phyloP scores from a whole-genome alignment of 2,888 invertebrate genomes.

The Odontothrips loti region DNA sequence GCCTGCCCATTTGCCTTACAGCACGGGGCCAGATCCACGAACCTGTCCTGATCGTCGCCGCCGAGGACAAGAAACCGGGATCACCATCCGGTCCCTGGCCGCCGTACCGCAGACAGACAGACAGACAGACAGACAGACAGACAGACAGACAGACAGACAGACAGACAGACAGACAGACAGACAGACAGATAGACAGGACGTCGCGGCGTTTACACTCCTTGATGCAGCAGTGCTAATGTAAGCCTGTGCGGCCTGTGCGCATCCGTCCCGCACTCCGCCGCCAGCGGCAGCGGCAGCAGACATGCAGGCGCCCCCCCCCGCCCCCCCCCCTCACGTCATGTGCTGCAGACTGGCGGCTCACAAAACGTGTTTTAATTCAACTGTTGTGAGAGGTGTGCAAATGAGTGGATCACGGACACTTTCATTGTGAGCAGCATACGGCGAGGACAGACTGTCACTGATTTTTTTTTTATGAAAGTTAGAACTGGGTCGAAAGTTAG shows the following conservation, averaged over 20 bases:
- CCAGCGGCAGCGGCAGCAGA: neutral
- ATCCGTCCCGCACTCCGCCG: neutral
- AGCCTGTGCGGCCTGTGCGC: neutral
- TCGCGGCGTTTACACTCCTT: neutral
- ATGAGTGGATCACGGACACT: no score
- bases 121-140: neutral
- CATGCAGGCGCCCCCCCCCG: neutral
- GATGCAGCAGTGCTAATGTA: constrained; percentile 11
- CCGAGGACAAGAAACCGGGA: no score
- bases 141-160: neutral
- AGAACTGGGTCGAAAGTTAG: no score
- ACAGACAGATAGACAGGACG: neutral
- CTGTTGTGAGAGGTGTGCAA: no score
- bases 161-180: neutral
- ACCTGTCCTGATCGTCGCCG: no score
- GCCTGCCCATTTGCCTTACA: no score
- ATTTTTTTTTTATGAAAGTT: no score
- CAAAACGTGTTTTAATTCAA: neutral
- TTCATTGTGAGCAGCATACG: no score
- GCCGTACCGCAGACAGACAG: neutral
- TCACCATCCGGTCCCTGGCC: neutral
- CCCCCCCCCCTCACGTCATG: neutral
- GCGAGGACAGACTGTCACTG: no score
- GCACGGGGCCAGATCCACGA: no score
- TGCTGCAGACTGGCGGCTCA: neutral